Base-by-base conservation (phyloP, 2,797 vertebrate genomes). In the Protosalanx chinensis region DNA sequence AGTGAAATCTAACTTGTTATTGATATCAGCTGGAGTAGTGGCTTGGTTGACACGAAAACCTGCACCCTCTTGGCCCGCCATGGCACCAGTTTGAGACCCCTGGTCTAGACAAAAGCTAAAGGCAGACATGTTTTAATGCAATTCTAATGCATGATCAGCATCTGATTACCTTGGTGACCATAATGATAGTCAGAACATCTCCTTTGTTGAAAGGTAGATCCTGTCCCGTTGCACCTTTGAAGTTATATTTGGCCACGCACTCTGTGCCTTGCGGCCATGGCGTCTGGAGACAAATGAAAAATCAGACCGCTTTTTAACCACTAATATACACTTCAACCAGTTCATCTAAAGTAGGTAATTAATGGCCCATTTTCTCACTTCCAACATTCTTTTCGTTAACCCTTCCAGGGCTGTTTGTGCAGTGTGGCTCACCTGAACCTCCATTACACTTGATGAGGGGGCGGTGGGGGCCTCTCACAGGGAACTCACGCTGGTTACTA, bases 221-320 rank as follows among this genome's bases (percentile, higher is more conserved):
- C 81, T 97, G 95, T 67, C 96, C 95, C 0, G 95, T 93, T 0
- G 94, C 95, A 89, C 95, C 96, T 1, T 95, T 94, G 82, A 98
- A 99, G 87, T 93, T 97, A 91, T 98, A 98, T 88, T 95, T 96
- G 86, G 97, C 96, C 76, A 99, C 95, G 84, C 97, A 99, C 90
- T 98, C 96, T 30, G 97, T 97, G 92, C 96, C 97, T 3, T 94
- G 93, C 0, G 95, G 93, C 97, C 98, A 98, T 37, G 83, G 89
- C 75, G 84, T 91, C 96, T 93, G 5, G 65, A 13, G 65, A 29
- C 12, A 18, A 13, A 27, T 3, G 37, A 27, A 49, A 49, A 32
- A 29, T 1, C 27, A 27, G 1, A 27, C 12, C 18, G 10, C 15
- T 15, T 29, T 66, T 51, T 51, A 3, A 30, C 1, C 7, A 15